Evolutionary conservation across 2,888 invertebrate species (phyloP), one percentile per base, ranked within the genome.

Genomic region (Hemithea aestivaria): DNA sequence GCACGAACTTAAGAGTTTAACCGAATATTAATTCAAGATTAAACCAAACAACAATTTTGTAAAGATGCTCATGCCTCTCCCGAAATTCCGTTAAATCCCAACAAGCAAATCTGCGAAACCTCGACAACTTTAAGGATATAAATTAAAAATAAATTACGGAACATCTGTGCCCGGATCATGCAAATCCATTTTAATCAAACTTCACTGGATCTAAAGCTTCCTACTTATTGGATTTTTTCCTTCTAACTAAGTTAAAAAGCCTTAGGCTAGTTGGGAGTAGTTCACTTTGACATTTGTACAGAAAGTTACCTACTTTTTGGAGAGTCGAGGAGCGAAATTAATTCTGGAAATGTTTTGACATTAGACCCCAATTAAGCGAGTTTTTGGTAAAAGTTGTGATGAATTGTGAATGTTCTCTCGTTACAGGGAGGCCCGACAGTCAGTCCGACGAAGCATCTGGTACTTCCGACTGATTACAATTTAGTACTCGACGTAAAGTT

Each of bases 111-210:
- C 52, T 21, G 20, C 58, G 58, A 51, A 56, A 65, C 53, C 62
- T 65, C 63, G 61, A 67, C 45, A 80, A 80, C 69, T 78, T 81
- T 73, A 61, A 57, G 71, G 70, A 74, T 71, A 80, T 80, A 80
- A 81, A 83, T 83, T 82, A 82, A 80, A 81, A 80, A 81, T 79
- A 78, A 80, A 80, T 80, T 76, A 77, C 64, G 62, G 61, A 63
- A 62, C 82, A 80, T 79, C 77, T 76, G 81, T 61, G 59, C 50
- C 63, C 66, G 71, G 61, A 66, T 69, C 67, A 80, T 76, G 80
- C 71, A 78, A 81, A 81, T 82, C 70, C 59, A 68, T 80, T 41
- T 80, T 79, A 76, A 83, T 81, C 80, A 77, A 82, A 52, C 45
- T 44, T 47, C 22, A 35, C 35, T 37, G 20, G 37, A 46, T 37